Evolutionary conservation across 2,797 vertebrate genomes (phyloP), one percentile per base, ranked within the genome.

Genomic region (Sternotherus odoratus): DNA sequence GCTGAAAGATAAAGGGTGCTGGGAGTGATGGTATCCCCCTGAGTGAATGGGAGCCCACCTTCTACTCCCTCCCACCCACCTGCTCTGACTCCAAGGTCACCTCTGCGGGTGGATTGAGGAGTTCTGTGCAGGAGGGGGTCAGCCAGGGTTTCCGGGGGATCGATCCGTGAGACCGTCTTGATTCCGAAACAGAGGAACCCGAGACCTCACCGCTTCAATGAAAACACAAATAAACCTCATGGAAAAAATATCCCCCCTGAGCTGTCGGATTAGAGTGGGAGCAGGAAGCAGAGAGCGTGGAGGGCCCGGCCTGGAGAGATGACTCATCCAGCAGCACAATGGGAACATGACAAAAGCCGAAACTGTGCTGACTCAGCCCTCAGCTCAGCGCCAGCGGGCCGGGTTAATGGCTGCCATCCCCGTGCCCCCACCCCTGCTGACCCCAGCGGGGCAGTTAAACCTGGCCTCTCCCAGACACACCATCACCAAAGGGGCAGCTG

Each of bases 321-420:
- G 97, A 98, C 79, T 98, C 98, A 98, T 57, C 66, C 66, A 2
- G 1, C 60, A 87, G 84, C 90, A 95, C 88, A 93, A 74, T 63
- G 92, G 91, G 94, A 94, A 91, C 36, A 24, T 88, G 91, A 96
- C 94, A 85, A 96, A 95, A 84, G 95, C 95, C 89, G 95, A 98
- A 97, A 98, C 96, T 88, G 89, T 87, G 97, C 98, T 98, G 98
- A 98, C 94, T 98, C 97, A 98, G 96, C 94, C 51, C 21, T 95
- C 96, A 96, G 96, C 94, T 53, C 85, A 91, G 96, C 16, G 2
- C 90, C 87, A 4, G n/a, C 43, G 49, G 95, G 23, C 23, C 21
- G 53, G 93, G 91, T 86, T 84, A 90, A 39, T 51, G 66, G 74
- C 78, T 82, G 91, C 81, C 51, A 88, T 90, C 86, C 86, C 92